Conservation (phyloP, 1,140 invertebrate genomes). For the Solen grandis region DNA sequence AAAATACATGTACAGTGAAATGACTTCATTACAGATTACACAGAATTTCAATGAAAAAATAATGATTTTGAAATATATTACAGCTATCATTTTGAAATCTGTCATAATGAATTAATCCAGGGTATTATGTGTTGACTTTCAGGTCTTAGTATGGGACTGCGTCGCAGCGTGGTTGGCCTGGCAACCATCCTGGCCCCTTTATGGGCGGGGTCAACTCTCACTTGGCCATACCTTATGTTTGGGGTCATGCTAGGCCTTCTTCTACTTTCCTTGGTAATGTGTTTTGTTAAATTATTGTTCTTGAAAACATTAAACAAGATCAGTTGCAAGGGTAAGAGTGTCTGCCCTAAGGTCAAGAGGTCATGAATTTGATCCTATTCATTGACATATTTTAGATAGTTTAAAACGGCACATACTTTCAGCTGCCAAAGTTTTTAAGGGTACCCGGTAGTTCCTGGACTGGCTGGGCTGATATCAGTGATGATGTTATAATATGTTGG, state of each 20-base stretch:
- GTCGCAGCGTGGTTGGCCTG: conserved; percentile 67
- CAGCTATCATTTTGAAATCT: no score
- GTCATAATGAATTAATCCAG: no score
- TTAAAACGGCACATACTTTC: background rate
- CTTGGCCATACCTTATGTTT: conserved; percentile 67
- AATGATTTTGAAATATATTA: no score
- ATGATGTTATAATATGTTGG: no score
- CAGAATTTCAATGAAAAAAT: no score
- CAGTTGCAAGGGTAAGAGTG: background rate
- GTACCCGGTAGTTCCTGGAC: no score
- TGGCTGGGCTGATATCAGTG: no score
- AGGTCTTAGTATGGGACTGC: conserved; percentile 74
- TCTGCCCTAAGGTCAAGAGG: background rate
- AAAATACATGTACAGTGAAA: no score
- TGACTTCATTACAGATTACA: no score
- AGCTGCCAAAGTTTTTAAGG: no score
- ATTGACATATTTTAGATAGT: background rate
- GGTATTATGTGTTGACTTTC: no score
- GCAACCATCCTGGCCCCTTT: conserved; percentile 71
- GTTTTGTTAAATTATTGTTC: background rate
- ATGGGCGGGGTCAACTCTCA: conserved; percentile 68
- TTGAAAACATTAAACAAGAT: background rate
- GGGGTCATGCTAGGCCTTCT: conserved; percentile 69
- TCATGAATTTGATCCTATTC: background rate
- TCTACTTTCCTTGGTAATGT: conserved; percentile 62